Conservation (phyloP, 2,888 invertebrate species). For the Rhimphoctona megacephalus region DNA sequence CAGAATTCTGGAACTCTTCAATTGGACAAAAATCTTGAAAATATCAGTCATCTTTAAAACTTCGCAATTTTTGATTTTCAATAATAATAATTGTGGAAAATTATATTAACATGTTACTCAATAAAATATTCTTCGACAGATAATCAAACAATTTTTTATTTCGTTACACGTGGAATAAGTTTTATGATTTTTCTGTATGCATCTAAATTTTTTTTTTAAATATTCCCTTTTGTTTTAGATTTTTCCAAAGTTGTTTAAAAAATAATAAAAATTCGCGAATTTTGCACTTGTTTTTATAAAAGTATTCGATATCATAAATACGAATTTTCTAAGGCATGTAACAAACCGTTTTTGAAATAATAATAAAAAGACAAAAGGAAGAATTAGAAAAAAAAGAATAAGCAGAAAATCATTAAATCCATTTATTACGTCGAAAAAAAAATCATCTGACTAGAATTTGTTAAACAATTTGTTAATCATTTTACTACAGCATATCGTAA, state of each 20-base stretch:
- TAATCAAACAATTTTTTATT: too few species aligned
- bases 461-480: too few species aligned
- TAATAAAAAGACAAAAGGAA: too few species aligned
- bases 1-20: background rate
- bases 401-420: background rate
- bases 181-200: too few species aligned
- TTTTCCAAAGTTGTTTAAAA: background rate
- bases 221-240: too few species aligned
- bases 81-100: too few species aligned
- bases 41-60: background rate
- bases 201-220: too few species aligned
- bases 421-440: background rate
- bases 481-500: too few species aligned
- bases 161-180: too few species aligned
- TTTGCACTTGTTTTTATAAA: background rate
- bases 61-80: too few species aligned
- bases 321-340: background rate
- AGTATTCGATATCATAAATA: background rate
- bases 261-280: background rate
- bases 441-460: background rate
- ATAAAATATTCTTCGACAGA: too few species aligned
- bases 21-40: background rate
- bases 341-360: background rate
- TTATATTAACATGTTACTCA: too few species aligned
- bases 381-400: background rate